Conservation (phyloP, 2,888 invertebrate genomes). For the Acrobasis suavella region DNA sequence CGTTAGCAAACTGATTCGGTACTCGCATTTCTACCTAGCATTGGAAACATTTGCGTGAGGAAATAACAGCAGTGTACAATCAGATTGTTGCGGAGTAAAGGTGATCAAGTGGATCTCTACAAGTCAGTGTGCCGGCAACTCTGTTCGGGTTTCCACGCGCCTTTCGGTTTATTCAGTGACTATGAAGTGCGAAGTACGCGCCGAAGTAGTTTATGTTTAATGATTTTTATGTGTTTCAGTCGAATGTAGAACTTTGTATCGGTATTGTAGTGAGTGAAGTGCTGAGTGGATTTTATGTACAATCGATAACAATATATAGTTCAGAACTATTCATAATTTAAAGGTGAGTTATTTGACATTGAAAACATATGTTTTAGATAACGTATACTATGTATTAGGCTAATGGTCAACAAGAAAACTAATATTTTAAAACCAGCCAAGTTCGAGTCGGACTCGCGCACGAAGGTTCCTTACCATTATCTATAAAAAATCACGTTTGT, state of each 20-base stretch:
- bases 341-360: conserved; percentile 16
- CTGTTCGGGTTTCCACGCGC: conserved; percentile 49
- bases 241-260: conserved; percentile 33
- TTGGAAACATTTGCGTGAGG: not conserved
- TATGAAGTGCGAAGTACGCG: conserved; percentile 51
- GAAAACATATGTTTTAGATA: not conserved
- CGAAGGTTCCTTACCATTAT: too few species aligned
- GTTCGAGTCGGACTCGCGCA: too few species aligned
- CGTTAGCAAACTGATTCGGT: too few species aligned
- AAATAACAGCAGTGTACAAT: not conserved
- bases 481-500: too few species aligned
- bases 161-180: conserved; percentile 30
- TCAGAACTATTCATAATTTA: not conserved
- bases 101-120: conserved; percentile 36
- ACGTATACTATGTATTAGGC: not conserved
- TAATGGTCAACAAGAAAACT: too few species aligned
- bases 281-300: conserved; percentile 27
- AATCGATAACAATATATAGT: conserved; percentile 22
- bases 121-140: conserved; percentile 65
- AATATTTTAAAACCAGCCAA: not conserved
- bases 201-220: conserved; percentile 44
- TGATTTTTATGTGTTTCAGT: conserved; percentile 59
- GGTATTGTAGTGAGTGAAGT: conserved; percentile 27
- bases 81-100: conserved; percentile 29
- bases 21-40: not conserved